phyloP scores from a whole-genome alignment of 2,113 vertebrate species.

The Xyrauchen texanus region DNA sequence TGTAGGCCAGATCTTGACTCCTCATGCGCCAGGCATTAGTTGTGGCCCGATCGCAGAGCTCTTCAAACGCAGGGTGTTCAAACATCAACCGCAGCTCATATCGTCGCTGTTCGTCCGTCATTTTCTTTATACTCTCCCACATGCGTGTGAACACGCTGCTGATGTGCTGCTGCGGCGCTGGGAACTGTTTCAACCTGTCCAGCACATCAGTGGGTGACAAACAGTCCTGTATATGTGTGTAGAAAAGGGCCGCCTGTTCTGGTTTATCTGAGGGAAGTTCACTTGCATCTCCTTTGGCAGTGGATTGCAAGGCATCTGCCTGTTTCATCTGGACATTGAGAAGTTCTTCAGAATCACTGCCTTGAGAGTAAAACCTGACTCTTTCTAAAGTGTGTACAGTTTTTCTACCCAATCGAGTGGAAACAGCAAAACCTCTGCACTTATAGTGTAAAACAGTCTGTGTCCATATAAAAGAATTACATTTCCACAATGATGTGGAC shows the following conservation, averaged over 20 bases:
- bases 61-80: constrained; percentile 75
- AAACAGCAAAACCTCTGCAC: neutral
- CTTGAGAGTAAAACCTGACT: constrained; percentile 57
- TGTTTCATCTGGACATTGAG: constrained; percentile 1
- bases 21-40: constrained; percentile 60
- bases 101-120: constrained; percentile 75
- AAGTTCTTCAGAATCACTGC: neutral
- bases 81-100: constrained; percentile 82
- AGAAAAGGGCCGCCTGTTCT: constrained; percentile 1
- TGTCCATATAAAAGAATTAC: neutral
- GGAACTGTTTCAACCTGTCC: constrained; percentile 65
- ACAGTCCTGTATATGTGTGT: constrained; percentile 64
- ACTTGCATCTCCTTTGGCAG: neutral
- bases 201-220: constrained; percentile 81
- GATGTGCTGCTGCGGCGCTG: constrained; percentile 56
- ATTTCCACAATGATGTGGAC: constrained; percentile 46
- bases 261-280: accelerated
- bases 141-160: constrained; percentile 72
- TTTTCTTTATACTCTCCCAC: constrained; percentile 77
- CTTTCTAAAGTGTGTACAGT: neutral
- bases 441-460: neutral
- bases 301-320: neutral
- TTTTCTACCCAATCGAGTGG: neutral
- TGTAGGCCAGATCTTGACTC: constrained; percentile 68
- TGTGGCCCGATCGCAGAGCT: constrained; percentile 76